Conservation (phyloP, 1,140 invertebrate species). For the Sitophilus oryzae region DNA sequence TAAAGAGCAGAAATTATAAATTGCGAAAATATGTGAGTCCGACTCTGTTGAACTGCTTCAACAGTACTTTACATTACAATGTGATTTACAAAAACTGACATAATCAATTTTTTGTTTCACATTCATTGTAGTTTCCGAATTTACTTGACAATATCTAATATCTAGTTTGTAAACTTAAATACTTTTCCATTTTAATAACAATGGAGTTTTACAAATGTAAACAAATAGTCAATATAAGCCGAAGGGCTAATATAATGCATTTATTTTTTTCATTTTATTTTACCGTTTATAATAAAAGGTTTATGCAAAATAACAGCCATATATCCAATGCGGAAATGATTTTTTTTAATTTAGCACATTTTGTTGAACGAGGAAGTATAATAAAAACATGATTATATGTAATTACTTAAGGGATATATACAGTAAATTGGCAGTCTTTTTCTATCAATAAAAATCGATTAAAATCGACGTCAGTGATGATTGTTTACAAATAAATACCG, state of each 20-base stretch:
- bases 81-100: conserved; percentile 4
- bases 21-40: background rate
- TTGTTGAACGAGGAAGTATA: background rate
- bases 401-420: background rate
- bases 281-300: no score
- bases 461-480: no score
- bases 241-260: no score
- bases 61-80: background rate
- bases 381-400: background rate
- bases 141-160: background rate
- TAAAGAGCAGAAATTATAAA: no score
- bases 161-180: background rate
- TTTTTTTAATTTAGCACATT: background rate
- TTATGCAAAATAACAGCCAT: no score
- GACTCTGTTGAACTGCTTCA: background rate
- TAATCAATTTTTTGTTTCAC: conserved; percentile 2
- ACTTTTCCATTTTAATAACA: background rate
- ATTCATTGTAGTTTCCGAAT: conserved; percentile 9
- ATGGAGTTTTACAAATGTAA: background rate
- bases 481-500: no score
- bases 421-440: no score
- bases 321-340: background rate
- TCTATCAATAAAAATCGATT: no score
- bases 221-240: no score
- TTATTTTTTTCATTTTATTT: no score